Evolutionary conservation across 2,797 vertebrate genomes (phyloP).

Genomic region (Propithecus deckenii): DNA sequence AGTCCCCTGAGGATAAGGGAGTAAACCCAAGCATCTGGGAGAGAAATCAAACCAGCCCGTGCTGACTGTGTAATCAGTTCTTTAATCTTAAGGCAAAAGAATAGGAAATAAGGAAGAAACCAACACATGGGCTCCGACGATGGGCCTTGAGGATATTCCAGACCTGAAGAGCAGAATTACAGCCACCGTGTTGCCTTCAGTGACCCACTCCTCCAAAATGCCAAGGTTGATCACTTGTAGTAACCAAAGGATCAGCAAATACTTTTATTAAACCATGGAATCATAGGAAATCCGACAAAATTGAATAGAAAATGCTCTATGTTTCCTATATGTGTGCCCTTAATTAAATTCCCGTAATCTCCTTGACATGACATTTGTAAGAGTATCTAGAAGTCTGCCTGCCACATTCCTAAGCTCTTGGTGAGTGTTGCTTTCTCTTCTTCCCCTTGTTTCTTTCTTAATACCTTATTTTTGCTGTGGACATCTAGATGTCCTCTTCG

Average conservation of each 20-base stretch:
- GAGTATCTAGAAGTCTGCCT: neutral
- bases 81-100: neutral
- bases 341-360: neutral
- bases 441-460: neutral
- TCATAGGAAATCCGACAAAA: neutral
- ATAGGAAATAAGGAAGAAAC: neutral
- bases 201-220: neutral
- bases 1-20: neutral
- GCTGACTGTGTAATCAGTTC: neutral
- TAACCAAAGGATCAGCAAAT: neutral
- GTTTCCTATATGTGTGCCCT: neutral
- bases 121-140: neutral
- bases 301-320: neutral
- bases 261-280: neutral
- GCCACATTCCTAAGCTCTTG: neutral
- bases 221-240: accelerated
- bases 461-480: neutral
- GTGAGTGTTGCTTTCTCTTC: neutral
- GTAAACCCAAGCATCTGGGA: neutral
- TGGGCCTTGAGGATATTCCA: neutral
- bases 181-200: too few species aligned
- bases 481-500: neutral
- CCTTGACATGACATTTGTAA: neutral
- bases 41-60: neutral
- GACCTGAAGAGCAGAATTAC: neutral